A percentile compares a stretch with the other conserved stretches of the same genome.
These are phyloP conservation scores for Tiliacea citrago DNA, from an alignment of 2,888 invertebrate species.

Conservation along the genomic window DNA sequence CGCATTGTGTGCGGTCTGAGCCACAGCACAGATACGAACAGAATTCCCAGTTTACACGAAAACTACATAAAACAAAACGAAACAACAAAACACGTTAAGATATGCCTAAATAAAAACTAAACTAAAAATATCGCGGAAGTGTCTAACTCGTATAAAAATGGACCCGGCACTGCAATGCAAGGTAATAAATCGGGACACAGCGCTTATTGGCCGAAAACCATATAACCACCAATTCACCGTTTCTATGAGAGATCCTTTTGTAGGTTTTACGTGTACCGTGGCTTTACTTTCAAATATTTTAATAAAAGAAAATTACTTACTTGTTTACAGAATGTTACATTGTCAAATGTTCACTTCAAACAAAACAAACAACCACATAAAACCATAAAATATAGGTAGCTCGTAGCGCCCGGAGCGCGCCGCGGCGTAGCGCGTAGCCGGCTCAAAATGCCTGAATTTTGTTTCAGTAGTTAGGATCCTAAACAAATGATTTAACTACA, in stretches of 20 bases:
- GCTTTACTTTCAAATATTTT: not conserved
- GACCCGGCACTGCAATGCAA: not conserved
- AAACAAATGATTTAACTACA: not conserved
- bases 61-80: too few relatives aligned
- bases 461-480: not conserved
- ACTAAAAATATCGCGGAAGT: too few relatives aligned
- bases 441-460: not conserved
- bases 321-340: too few relatives aligned
- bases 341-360: not conserved
- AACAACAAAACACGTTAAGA: too few relatives aligned
- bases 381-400: too few relatives aligned
- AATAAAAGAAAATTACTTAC: not conserved
- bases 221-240: not conserved
- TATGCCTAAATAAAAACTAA: too few relatives aligned
- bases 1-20: constrained; percentile 50
- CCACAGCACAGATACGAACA: constrained; percentile 21
- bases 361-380: not conserved
- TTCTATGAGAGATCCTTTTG: not conserved
- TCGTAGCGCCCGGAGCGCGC: not conserved
- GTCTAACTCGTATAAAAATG: not conserved
- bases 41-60: constrained; percentile 15
- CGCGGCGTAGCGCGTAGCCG: not conserved
- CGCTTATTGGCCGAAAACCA: not conserved
- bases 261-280: not conserved
- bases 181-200: not conserved